phyloP scores from a whole-genome alignment of 37 sponge, comb jelly and placozoan species.

The Eunapius fragilis region DNA sequence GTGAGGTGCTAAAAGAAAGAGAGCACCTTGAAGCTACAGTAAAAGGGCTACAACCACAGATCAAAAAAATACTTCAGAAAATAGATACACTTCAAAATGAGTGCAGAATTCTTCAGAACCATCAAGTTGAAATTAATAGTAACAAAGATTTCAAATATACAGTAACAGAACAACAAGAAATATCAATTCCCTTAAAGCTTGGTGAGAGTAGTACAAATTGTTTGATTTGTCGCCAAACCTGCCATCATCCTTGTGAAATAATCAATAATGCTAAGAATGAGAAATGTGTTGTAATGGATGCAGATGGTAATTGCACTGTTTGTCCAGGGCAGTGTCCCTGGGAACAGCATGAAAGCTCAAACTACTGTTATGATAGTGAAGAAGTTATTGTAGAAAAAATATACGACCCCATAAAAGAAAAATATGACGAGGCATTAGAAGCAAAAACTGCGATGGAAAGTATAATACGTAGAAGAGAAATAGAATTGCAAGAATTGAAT shows the following conservation, averaged over 20 bases:
- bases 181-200: constrained; percentile 18
- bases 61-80: constrained; percentile 30
- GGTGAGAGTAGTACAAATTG: background rate
- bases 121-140: constrained; percentile 36
- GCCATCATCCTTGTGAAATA: background rate
- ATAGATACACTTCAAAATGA: constrained; percentile 59
- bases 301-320: background rate
- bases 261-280: background rate
- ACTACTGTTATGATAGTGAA: too few species aligned
- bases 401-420: background rate
- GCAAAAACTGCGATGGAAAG: background rate
- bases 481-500: background rate
- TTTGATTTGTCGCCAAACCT: background rate
- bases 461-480: background rate
- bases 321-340: constrained; percentile 1
- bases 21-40: constrained; percentile 48
- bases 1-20: constrained; percentile 68
- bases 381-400: background rate
- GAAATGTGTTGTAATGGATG: constrained; percentile 28
- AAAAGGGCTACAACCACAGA: constrained; percentile 42
- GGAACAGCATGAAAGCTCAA: background rate
- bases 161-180: constrained; percentile 20
- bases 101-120: constrained; percentile 30
- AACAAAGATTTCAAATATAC: constrained; percentile 67
- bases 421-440: background rate